Base-by-base conservation (phyloP, 2,888 invertebrate species). In the Tuberolachnus salignus region DNA sequence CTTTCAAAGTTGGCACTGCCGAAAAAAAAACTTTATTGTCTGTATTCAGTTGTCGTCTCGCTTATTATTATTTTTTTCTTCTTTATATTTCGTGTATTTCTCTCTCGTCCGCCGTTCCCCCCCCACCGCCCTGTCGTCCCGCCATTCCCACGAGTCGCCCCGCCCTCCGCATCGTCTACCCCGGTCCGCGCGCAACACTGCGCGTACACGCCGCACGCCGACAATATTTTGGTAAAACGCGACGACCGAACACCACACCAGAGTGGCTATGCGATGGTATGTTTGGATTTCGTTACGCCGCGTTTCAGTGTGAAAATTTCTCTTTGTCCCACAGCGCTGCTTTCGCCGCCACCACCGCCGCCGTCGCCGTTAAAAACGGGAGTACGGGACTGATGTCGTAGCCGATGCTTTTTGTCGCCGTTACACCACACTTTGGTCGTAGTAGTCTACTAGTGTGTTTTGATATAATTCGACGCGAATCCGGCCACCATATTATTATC, bases 1-100 rank as follows among this genome's bases (percentile, higher is more conserved):
- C 78, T 78, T 78, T 78, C 78, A 78, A 78, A 78, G 78, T 78
- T 78, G 78, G 78, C 78, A 78, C 78, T 78, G 78, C 78, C 78
- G 78, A 78, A 75, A 72, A 72, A 71, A 75, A 59, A 78, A 78
- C 78, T 78, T 78, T 78, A 78, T 78, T 78, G 78, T 78, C 59
- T 34, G 16, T 61, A 13, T 49, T 61, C 21, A n/a, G 49, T 16
- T 13, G 46, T 66, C 19, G 57, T 51, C 34, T 67, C 14, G 9
- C 26, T 72, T 4, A 51, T 46, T 57, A 44, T 53, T 61, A 26
- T 44, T 57, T 70, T 34, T 57, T 57, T 49, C 51, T 44, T 19
- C n/a, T 19, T 8, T 51, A 69, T 69, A 21, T 51, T 21, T 34
- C 51, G 61, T 51, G 19, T 51, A n/a, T 59, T 59, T 34, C 72